Evolutionary conservation across 2,888 invertebrate species (phyloP), one percentile per base, ranked within the genome.

Genomic region (Hedychridium roseum): DNA sequence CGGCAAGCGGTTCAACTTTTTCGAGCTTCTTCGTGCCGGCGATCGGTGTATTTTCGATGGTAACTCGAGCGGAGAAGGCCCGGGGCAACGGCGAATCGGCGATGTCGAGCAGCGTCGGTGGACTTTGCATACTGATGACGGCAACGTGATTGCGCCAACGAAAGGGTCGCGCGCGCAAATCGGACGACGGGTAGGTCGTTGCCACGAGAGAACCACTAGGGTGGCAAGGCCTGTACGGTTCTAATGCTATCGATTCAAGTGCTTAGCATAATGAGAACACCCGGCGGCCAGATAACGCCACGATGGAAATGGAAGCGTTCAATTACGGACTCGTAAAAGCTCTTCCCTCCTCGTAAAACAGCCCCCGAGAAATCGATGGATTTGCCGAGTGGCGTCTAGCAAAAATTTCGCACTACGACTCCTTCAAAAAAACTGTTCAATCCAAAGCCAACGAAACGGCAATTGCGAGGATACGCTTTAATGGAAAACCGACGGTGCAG

Each of bases 241-340:
- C 70, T 72, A 72, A 73, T 71, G 65, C 70, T 73, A 75, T 75
- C 72, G 74, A 75, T 75, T 75, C 73, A 36, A 43, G 70, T 70
- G 70, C 70, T 75, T 74, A 75, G 73, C 74, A 75, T 75, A 75
- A 75, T 75, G 68, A 74, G 73, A 54, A 65, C 51, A 50, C 63
- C 50, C 64, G 63, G 54, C 59, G n/a, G 64, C 46, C 54, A 60
- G 66, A 70, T 71, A 70, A 64, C 65, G 45, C 36, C 31, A 36
- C 53, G 32, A 36, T 57, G 50, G 44, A 52, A 57, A 51, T 57
- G 51, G 54, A 48, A 56, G 52, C 50, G 43, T 44, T 50, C 54
- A 34, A 51, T 54, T 59, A 36, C 35, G 28, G 21, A 35, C 37
- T 36, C 43, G 47, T 51, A 50, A 52, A 63, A 9, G 18, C 27